Evolutionary conservation across 1,140 invertebrate genomes (phyloP).

Genomic region (Saccostrea cuccullata): DNA sequence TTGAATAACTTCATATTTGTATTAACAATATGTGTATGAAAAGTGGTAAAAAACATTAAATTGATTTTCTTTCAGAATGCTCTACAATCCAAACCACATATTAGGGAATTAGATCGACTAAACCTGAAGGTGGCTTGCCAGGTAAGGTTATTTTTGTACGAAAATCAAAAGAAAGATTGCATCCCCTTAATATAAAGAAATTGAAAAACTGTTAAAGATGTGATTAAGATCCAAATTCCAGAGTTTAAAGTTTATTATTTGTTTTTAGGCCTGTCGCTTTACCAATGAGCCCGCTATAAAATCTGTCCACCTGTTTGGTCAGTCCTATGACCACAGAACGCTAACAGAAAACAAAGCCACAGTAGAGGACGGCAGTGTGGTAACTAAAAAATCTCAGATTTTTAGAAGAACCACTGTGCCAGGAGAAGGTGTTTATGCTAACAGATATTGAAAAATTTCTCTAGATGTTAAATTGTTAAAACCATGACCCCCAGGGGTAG

Average conservation of each 20-base stretch:
- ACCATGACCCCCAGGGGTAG: no score
- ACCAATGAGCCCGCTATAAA: constrained; percentile 73
- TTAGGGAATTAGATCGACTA: constrained; percentile 71
- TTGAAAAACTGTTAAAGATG: no score
- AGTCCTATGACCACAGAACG: constrained; percentile 70
- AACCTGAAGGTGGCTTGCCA: constrained; percentile 74
- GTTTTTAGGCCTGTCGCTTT: constrained; percentile 71
- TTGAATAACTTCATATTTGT: no score
- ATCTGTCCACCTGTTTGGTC: constrained; percentile 73
- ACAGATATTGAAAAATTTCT: no score
- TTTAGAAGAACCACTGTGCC: no score
- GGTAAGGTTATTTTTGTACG: constrained; percentile 58
- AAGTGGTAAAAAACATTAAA: no score
- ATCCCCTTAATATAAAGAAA: no score
- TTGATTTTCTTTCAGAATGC: constrained; percentile 65
- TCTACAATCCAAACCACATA: constrained; percentile 68
- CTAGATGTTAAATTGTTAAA: no score
- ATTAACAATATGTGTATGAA: no score
- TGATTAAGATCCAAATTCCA: no score
- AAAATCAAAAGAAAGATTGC: background rate
- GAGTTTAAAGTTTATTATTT: background rate
- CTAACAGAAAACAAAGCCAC: constrained; percentile 63
- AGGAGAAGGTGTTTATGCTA: no score
- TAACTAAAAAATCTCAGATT: background rate
- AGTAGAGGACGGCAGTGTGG: constrained; percentile 40